Percentiles rank a stretch among this genome's conserved stretches.
These are phyloP conservation scores for Brachyistius frenatus DNA, from an alignment of 2,113 vertebrate species.

Conservation along the genomic window DNA sequence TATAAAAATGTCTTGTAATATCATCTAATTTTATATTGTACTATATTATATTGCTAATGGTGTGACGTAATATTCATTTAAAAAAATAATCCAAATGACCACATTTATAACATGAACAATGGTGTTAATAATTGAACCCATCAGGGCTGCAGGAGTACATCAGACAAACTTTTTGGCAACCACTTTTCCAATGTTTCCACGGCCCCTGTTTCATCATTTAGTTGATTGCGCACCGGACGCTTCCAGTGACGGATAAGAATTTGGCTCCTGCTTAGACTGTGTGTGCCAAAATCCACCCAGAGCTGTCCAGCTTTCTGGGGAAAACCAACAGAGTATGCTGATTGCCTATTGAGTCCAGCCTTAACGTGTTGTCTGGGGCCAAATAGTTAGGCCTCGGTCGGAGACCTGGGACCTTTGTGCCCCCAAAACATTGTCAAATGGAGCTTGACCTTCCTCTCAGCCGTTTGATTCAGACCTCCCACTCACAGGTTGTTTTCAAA, in stretches of 20 bases:
- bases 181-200: not conserved
- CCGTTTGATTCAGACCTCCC: constrained; percentile 65
- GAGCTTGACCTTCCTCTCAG: constrained; percentile 61
- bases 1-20: too few relatives aligned
- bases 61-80: too few relatives aligned
- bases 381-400: constrained; percentile 16
- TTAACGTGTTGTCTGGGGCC: not conserved
- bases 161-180: not conserved
- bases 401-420: constrained; percentile 46
- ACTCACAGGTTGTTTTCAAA: constrained; percentile 63
- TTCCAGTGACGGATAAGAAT: not conserved
- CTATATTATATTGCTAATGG: too few relatives aligned
- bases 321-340: constrained; percentile 2
- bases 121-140: not conserved
- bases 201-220: constrained; percentile 4
- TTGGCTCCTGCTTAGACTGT: not conserved
- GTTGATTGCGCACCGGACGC: not conserved
- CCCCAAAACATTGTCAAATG: constrained; percentile 66
- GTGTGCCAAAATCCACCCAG: constrained; percentile 4
- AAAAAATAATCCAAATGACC: too few relatives aligned
- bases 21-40: too few relatives aligned
- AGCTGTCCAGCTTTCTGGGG: not conserved
- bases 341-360: constrained; percentile 2
- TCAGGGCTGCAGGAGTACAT: not conserved
- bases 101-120: not conserved